Base-by-base conservation (phyloP, 2,797 vertebrate species). In the Ctenopoma multispine region DNA sequence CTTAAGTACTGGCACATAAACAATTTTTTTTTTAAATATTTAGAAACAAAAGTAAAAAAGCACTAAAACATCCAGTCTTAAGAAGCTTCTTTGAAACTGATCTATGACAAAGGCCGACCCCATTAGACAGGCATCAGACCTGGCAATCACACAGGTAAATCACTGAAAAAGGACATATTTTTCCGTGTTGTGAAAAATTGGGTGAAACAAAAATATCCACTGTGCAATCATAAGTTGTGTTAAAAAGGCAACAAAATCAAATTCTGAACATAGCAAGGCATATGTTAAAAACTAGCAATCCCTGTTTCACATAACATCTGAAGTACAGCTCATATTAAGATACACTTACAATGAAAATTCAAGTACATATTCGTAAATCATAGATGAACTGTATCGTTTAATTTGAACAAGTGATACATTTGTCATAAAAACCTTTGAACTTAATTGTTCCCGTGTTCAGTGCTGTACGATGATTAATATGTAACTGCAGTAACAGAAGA, bases 171-270 rank as follows among this genome's bases (percentile, higher is more conserved):
- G 2, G 34, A 67, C 31, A 38, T 24, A 38, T 12, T 51, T 75
- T 79, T 71, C 69, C 61, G 79, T 43, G 64, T 38, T 60, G 66
- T 69, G 40, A 80, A 67, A 63, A 81, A 64, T 51, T 27, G 50
- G 36, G 50, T 49, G 62, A 60, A 71, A 81, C 55, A 75, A 77
- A n/a, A 82, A 72, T 71, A 72, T 72, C 73, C 24, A 76, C 58
- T 78, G 77, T 84, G 83, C 83, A 83, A 79, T 79, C 48, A 70
- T 10, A 67, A 27, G 20, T 77, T 48, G 13, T 79, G 79, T 72
- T 34, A 43, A 73, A 85, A 93, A 90, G 85, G 89, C 89, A 91
- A 85, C 63, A 72, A 84, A 88, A 76, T 78, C 17, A 72, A 81
- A 77, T 34, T 68, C 64, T 56, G 55, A 82, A 77, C 56, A 78